Evolutionary conservation across 2,888 invertebrate species (phyloP), one percentile per base, ranked within the genome.

Genomic region (Timema cristinae): DNA sequence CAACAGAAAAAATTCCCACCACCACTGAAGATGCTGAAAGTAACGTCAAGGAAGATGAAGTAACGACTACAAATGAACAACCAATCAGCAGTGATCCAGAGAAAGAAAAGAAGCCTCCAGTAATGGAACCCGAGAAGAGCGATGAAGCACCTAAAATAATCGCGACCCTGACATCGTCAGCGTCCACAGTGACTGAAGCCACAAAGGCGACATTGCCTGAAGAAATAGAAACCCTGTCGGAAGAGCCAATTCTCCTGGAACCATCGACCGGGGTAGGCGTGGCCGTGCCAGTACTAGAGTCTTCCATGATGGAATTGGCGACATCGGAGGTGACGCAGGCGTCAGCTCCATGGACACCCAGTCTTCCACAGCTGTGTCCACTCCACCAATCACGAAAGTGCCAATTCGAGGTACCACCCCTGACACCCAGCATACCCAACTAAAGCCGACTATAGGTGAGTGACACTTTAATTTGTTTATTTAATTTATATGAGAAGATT

Each of bases 221-320:
- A 9, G 47, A 11, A 16, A 50, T 13, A 7, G 11, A 13, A 5
- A 2, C 66, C 7, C 15, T 51, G 10, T 71, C 71, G 47, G 73
- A 74, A 50, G 56, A 51, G 11, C 74, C 72, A 51, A 61, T 76
- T 50, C 61, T 74, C 13, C 70, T 72, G 50, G 71, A 72, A 15
- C 72, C 75, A 32, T 70, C 73, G 47, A 56, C 72, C 48, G 76
- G 76, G 8, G 71, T 76, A 15, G 77, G 76, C 13, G 79, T 79
- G 73, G 78, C 79, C 6, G 79, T 79, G 13, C 81, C 82, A 9
- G 75, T 79, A 48, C 75, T 84, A 47, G 84, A 84, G 76, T 82
- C 84, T 1, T 84, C 84, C 6, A 82, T 84, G 71, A 68, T 63
- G 16, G 69, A 69, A 50, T 50, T 69, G n/a, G 50, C 69, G n/a